phyloP scores from a whole-genome alignment of 2,113 vertebrate species.

The Conger conger region DNA sequence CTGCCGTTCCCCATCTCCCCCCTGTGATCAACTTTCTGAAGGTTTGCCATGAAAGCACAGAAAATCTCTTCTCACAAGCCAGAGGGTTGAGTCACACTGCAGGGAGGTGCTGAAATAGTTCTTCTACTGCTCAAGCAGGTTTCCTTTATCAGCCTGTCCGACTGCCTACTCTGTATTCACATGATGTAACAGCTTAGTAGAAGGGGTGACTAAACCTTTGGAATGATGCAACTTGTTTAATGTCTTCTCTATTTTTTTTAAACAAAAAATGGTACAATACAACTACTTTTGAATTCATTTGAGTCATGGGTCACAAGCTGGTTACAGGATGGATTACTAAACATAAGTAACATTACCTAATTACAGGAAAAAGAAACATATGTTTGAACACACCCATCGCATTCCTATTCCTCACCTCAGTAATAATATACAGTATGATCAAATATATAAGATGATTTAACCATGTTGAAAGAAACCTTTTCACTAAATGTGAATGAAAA shows the following conservation, averaged over 20 bases:
- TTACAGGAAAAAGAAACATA: background rate
- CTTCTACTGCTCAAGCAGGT: background rate
- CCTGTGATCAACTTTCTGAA: background rate
- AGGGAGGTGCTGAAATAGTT: background rate
- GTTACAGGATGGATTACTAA: background rate
- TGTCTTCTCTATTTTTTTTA: background rate
- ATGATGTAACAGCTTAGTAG: background rate
- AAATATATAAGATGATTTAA: no score
- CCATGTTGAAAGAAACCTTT: no score
- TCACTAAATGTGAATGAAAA: no score
- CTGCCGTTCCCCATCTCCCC: no score
- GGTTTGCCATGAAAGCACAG: background rate
- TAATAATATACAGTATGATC: no score
- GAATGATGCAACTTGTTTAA: background rate
- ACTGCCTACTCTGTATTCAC: background rate
- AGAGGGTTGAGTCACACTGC: background rate
- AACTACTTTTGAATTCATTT: background rate
- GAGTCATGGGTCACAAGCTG: no score
- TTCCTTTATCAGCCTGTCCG: no score
- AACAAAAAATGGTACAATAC: background rate
- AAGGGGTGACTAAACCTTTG: conserved; percentile 4
- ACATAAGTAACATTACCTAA: background rate
- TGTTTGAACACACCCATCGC: background rate
- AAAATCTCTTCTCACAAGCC: background rate
- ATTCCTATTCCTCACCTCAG: background rate